phyloP scores from a whole-genome alignment of 1,140 invertebrate species.

The Tetramorium simillimum region DNA sequence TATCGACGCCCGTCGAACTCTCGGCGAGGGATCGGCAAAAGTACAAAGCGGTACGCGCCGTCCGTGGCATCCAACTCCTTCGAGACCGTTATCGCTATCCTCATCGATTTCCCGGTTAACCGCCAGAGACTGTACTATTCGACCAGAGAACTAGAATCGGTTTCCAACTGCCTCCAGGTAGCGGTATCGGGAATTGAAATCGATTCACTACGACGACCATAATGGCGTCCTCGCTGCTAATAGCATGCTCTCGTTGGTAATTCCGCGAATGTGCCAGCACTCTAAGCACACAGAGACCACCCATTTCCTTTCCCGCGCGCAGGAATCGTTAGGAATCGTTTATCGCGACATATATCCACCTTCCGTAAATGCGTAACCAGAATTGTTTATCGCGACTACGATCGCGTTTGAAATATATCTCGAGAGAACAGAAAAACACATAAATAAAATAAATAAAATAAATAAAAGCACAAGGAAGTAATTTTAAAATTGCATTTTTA shows the following conservation, averaged over 20 bases:
- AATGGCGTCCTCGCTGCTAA: slow-evolving; percentile 67
- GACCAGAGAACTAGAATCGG: slow-evolving; percentile 63
- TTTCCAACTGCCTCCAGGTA: slow-evolving; percentile 60
- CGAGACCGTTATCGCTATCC: slow-evolving; percentile 58
- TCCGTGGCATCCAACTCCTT: slow-evolving; percentile 52
- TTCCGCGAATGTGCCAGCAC: slow-evolving; percentile 50
- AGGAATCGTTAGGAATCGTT: slow-evolving; percentile 50
- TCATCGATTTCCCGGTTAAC: slow-evolving; percentile 58
- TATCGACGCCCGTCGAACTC: slow-evolving; percentile 26
- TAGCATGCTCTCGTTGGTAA: slow-evolving; percentile 61
- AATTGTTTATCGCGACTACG: slow-evolving; percentile 11
- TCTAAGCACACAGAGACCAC: slow-evolving; percentile 2
- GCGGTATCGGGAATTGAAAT: slow-evolving; percentile 75
- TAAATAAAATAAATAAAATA: not conserved
- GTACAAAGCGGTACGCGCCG: slow-evolving; percentile 33
- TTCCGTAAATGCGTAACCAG: slow-evolving; percentile 11
- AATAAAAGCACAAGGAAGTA: not conserved
- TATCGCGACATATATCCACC: slow-evolving; percentile 32
- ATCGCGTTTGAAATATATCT: not conserved
- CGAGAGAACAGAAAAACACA: not conserved
- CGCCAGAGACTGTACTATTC: slow-evolving; percentile 42
- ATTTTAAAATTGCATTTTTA: not conserved
- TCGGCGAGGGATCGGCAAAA: slow-evolving; percentile 35
- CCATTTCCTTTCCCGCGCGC: not conserved
- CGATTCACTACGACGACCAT: slow-evolving; percentile 67